Evolutionary conservation across 1,140 invertebrate genomes (phyloP), one percentile per base, ranked within the genome.

Genomic region (Gonatopus flavifemur): DNA sequence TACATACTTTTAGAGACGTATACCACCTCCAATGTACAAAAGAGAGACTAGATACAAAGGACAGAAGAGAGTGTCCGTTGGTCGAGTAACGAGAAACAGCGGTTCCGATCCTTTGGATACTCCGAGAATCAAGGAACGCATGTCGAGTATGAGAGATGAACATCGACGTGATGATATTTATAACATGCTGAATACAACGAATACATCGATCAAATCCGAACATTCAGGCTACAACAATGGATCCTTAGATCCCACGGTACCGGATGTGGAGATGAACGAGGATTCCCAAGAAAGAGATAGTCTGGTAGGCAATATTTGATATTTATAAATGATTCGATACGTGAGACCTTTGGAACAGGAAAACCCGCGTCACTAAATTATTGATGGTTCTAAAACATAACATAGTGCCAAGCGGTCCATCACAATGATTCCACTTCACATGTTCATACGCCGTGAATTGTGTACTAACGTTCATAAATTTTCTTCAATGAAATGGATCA

Each of bases 1-100:
- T 12, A 9, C 31, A 10, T 8, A n/a, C 40, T 58, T 66, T 5
- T 39, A 75, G 72, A 71, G 59, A 43, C 64, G 38, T 19, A 57
- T 66, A 50, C 66, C 71, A 41, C 62, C 65, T 7, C 67, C 70
- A 0, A 61, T 73, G 61, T 74, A 66, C 45, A 71, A 72, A 38
- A 66, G 75, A 0, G 73, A 78, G 24, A 78, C 70, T 0, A 59
- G 76, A 46, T 80, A 65, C 52, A 77, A 78, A 51, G 74, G 74
- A 1, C 82, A 83, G 57, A 83, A 83, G 53, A 71, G 82, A 21
- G 73, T 80, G 0, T 78, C 81, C 3, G 80, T 77, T 0, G 73
- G 70, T 24, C 63, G 70, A 2, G 50, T 49, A 0, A 53, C 57
- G 3, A 64, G 64, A 13, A 63, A 59, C 46, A 69, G 49, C 9